These are phyloP conservation scores for Lobophora halterata DNA, from an alignment of 2,888 invertebrate species.

Conservation along the genomic window DNA sequence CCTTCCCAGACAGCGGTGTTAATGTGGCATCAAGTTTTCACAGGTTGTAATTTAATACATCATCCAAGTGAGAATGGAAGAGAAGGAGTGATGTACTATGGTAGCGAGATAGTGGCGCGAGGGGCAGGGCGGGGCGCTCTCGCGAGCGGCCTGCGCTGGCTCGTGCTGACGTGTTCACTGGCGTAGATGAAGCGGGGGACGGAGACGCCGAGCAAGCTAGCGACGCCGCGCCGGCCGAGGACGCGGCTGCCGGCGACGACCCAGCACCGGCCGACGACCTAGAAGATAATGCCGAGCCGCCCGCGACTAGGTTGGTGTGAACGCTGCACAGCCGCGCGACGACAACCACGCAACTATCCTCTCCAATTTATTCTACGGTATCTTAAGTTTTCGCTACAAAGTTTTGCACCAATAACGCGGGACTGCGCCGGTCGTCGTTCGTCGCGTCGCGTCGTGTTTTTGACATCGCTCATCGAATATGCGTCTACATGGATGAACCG, in stretches of 20 bases:
- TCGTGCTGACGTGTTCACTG: conserved; percentile 57
- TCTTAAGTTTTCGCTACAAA: conserved; percentile 71
- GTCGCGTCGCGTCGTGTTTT: conserved; percentile 14
- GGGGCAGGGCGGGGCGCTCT: conserved; percentile 68
- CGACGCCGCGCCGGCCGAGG: conserved; percentile 48
- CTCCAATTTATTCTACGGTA: conserved; percentile 55
- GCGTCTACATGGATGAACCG: conserved; percentile 10
- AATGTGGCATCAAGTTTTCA: conserved; percentile 79
- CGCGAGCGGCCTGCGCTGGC: conserved; percentile 69
- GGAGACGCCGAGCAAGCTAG: conserved; percentile 53
- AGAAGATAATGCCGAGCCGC: conserved; percentile 66
- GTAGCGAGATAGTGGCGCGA: conserved; percentile 37
- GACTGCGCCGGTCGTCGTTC: conserved; percentile 18
- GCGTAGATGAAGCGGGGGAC: conserved; percentile 70
- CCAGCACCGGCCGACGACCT: conserved; percentile 53
- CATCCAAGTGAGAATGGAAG: conserved; percentile 49
- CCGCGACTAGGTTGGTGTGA: conserved; percentile 79
- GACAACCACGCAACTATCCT: conserved; percentile 53
- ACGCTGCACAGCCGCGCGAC: conserved; percentile 67
- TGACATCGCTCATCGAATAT: conserved; percentile 18
- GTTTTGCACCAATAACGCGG: conserved; percentile 64
- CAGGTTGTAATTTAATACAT: conserved; percentile 64
- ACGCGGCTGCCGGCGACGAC: conserved; percentile 47
- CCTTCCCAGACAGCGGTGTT: conserved; percentile 67
- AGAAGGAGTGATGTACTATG: conserved; percentile 29